Conservation (phyloP, 2,888 invertebrate genomes). For the Drosophila multiciliata region DNA sequence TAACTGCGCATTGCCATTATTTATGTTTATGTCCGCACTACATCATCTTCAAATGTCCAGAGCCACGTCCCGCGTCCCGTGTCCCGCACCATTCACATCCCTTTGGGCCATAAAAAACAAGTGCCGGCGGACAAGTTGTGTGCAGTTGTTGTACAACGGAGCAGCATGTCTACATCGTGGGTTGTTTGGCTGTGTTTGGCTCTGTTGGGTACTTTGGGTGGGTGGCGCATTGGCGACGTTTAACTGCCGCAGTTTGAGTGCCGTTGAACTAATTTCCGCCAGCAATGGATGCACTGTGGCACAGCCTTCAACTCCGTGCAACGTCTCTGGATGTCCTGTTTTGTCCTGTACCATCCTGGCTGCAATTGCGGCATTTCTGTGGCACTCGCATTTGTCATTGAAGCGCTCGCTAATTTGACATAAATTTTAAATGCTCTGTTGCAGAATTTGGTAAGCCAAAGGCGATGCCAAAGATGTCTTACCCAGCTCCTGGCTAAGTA, state of each 20-base stretch:
- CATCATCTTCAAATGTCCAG: constrained; percentile 77
- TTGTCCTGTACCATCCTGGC: constrained; percentile 12
- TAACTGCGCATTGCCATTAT: constrained; percentile 80
- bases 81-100: constrained; percentile 3
- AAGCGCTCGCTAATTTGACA: constrained; percentile 68
- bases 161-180: constrained; percentile 43
- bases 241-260: constrained; percentile 71
- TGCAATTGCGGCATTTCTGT: constrained; percentile 34
- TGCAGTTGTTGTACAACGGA: constrained; percentile 30
- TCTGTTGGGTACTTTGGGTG: constrained; percentile 6
- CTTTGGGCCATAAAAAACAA: constrained; percentile 72
- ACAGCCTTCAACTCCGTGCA: constrained; percentile 7
- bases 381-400: constrained; percentile 70
- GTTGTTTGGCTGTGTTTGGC: constrained; percentile 4
- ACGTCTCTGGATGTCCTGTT: constrained; percentile 5
- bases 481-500: constrained; percentile 4
- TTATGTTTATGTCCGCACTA: constrained; percentile 81
- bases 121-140: constrained; percentile 66
- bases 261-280: constrained; percentile 75
- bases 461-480: constrained; percentile 17
- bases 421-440: constrained; percentile 64
- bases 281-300: constrained; percentile 41
- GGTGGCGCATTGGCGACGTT: constrained; percentile 55
- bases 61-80: constrained; percentile 1
- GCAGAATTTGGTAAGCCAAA: constrained; percentile 46